Percentiles rank a stretch among this genome's conserved stretches.
phyloP scores from a whole-genome alignment of 2,797 vertebrate genomes.

The Champsocephalus gunnari region DNA sequence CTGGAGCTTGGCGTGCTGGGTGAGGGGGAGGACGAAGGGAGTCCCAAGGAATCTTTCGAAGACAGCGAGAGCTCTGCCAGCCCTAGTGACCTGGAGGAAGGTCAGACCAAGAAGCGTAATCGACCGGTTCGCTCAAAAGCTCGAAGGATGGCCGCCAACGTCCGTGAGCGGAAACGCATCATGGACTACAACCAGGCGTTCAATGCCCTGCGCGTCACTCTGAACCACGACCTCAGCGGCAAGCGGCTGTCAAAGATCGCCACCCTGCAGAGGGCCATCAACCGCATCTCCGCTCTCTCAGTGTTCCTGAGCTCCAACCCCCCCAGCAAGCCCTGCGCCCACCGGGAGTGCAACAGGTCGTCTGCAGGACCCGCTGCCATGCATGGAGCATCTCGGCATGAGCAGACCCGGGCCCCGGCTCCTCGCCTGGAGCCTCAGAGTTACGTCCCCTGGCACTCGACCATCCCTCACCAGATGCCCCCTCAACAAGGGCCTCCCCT shows the following conservation, averaged over 20 bases:
- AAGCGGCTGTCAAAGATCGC: conserved; percentile 97
- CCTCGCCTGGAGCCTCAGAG: conserved; percentile 69
- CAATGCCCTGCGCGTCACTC: conserved; percentile 90
- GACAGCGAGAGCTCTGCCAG: conserved; percentile 71
- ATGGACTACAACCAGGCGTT: conserved; percentile 98
- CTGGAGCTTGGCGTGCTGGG: conserved; percentile 70
- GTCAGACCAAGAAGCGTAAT: conserved; percentile 83
- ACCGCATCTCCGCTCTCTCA: conserved; percentile 90
- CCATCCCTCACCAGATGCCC: conserved; percentile 71
- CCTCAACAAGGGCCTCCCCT: conserved; percentile 56
- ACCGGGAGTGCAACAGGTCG: conserved; percentile 76
- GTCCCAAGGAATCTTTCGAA: conserved; percentile 66
- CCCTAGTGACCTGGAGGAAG: conserved; percentile 77
- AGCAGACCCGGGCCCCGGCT: conserved; percentile 56
- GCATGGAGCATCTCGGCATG: conserved; percentile 42
- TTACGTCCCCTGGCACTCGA: conserved; percentile 70
- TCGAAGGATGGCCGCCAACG: conserved; percentile 92
- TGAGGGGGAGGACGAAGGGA: conserved; percentile 66
- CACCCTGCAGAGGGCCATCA: conserved; percentile 92
- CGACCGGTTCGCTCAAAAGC: conserved; percentile 91
- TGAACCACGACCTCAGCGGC: conserved; percentile 92
- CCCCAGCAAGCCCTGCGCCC: conserved; percentile 72
- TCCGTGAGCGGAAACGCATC: conserved; percentile 95
- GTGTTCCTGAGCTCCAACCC: conserved; percentile 86
- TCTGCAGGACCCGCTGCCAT: conserved; percentile 12